Evolutionary conservation across 2,888 invertebrate species (phyloP).

Genomic region (Heliconius sara): DNA sequence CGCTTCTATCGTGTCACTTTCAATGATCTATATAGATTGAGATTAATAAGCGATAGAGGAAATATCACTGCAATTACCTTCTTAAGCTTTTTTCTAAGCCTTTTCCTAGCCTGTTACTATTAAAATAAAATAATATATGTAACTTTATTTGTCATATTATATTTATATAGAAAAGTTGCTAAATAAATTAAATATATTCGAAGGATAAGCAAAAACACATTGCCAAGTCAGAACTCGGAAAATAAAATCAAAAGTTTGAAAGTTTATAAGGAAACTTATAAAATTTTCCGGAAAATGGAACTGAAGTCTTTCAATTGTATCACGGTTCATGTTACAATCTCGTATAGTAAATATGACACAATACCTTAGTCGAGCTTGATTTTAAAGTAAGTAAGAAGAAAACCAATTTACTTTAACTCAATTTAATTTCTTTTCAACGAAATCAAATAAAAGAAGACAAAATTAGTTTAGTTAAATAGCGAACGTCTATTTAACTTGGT

Average conservation of each 20-base stretch:
- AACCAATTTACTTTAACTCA: neutral
- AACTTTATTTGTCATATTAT: no score
- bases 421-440: neutral
- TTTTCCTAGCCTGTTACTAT: no score
- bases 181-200: neutral
- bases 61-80: no score
- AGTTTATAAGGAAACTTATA: conserved; percentile 28
- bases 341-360: conserved; percentile 1
- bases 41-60: no score
- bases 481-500: conserved; percentile 15
- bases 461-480: conserved; percentile 17
- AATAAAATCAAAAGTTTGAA: conserved; percentile 40
- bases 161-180: no score
- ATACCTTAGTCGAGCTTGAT: neutral
- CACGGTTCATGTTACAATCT: conserved; percentile 7
- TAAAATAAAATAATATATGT: no score
- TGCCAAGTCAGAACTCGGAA: conserved; percentile 26
- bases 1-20: no score
- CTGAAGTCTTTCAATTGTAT: conserved; percentile 16
- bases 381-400: neutral
- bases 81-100: no score
- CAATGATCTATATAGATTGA: no score
- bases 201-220: conserved; percentile 15
- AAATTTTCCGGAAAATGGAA: conserved; percentile 13
- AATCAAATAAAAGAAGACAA: conserved; percentile 14